These are phyloP conservation scores for Cichlasoma orientale DNA, from an alignment of 2,797 vertebrate species.

Conservation along the genomic window DNA sequence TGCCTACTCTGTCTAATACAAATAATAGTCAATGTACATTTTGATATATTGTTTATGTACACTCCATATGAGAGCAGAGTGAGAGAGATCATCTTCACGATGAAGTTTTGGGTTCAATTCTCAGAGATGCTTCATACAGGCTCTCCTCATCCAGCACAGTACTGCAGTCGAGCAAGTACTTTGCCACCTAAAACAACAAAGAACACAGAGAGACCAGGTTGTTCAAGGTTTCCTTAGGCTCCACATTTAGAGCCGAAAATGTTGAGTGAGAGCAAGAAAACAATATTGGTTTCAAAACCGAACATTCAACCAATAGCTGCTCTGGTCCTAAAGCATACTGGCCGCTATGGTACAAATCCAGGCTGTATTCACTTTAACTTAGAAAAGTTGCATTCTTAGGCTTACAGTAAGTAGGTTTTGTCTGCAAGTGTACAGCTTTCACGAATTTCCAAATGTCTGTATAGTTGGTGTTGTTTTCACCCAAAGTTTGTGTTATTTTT, in stretches of 20 bases:
- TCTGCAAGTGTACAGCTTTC: neutral
- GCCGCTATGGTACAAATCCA: neutral
- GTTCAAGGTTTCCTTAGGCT: neutral
- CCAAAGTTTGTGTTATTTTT: neutral
- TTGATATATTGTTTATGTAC: constrained; percentile 66
- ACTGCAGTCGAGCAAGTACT: constrained; percentile 91
- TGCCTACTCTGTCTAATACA: constrained; percentile 77
- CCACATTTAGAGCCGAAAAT: neutral
- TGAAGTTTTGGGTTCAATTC: constrained; percentile 93
- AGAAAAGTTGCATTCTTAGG: neutral
- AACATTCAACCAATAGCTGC: neutral
- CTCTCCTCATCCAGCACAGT: constrained; percentile 92
- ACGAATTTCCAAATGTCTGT: neutral
- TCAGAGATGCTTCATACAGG: constrained; percentile 94
- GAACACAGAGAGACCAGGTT: neutral
- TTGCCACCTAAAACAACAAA: constrained; percentile 83
- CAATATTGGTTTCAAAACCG: no score
- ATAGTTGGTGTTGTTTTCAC: neutral
- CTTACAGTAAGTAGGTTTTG: neutral
- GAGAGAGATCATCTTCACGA: constrained; percentile 81
- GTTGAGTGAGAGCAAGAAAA: neutral
- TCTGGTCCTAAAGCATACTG: neutral
- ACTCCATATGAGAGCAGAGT: constrained; percentile 16
- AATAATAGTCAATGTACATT: constrained; percentile 84
- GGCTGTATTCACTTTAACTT: no score